Evolutionary conservation across 1,140 invertebrate genomes (phyloP).

Genomic region (Tribolium madens): DNA sequence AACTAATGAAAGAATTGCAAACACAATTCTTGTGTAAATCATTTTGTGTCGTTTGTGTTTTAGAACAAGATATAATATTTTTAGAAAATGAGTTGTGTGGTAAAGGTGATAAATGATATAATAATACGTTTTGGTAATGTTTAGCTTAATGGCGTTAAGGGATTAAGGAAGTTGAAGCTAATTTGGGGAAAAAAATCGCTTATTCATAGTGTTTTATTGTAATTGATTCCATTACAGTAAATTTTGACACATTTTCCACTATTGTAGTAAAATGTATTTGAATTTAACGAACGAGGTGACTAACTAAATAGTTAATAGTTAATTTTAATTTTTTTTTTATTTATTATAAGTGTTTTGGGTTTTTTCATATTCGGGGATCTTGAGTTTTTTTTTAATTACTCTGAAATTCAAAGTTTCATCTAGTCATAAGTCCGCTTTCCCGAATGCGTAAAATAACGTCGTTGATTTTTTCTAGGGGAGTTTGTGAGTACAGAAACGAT

Average conservation of each 20-base stretch:
- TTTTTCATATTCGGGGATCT: not conserved
- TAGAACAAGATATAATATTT: not conserved
- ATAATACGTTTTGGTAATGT: not conserved
- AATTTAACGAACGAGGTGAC: too few relatives aligned
- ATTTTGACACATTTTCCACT: not conserved
- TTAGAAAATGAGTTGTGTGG: not conserved
- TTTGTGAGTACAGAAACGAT: too few relatives aligned
- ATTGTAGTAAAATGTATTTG: not conserved
- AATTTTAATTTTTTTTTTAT: too few relatives aligned
- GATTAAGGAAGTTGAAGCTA: not conserved
- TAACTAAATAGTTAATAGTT: too few relatives aligned
- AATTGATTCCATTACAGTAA: not conserved
- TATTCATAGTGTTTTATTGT: not conserved
- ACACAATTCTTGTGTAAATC: not conserved
- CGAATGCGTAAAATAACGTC: not conserved
- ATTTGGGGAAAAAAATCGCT: not conserved
- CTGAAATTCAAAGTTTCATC: not conserved
- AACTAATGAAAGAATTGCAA: not conserved
- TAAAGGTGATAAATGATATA: not conserved
- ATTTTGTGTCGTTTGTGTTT: not conserved
- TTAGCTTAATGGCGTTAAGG: not conserved
- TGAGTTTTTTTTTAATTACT: not conserved
- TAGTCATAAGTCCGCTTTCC: not conserved
- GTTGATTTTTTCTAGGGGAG: not conserved
- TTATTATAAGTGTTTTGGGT: too few relatives aligned